Evolutionary conservation across 1,140 invertebrate species (phyloP).

Genomic region (Meloidogyne hapla): DNA sequence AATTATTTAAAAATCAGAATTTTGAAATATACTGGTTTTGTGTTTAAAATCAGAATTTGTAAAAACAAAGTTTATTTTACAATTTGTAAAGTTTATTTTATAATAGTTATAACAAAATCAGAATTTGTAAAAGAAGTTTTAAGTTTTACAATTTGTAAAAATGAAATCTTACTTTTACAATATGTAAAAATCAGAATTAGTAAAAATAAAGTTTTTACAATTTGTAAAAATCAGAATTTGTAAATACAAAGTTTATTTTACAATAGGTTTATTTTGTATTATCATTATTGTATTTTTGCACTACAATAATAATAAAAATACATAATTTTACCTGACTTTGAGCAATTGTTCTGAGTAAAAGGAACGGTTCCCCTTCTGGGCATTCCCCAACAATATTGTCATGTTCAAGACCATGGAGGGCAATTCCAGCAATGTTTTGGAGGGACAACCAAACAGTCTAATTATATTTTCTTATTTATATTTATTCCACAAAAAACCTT

Average conservation of each 20-base stretch:
- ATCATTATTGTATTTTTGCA: not conserved
- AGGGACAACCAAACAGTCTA: slow-evolving; percentile 35
- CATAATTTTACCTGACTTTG: slow-evolving; percentile 30
- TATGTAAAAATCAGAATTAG: too few relatives aligned
- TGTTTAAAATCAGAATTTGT: not conserved
- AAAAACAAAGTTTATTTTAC: not conserved
- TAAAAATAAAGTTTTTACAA: not conserved
- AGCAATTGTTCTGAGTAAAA: slow-evolving; percentile 27
- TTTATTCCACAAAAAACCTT: slow-evolving; percentile 1
- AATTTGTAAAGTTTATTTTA: not conserved
- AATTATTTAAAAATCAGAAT: not conserved
- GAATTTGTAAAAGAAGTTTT: too few relatives aligned
- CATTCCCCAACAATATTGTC: slow-evolving; percentile 33
- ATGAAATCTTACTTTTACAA: too few relatives aligned
- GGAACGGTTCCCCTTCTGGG: slow-evolving; percentile 24
- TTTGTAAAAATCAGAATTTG: not conserved
- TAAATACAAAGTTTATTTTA: not conserved
- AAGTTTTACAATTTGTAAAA: too few relatives aligned
- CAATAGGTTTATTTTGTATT: not conserved
- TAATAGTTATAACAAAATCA: too few relatives aligned
- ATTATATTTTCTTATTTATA: not conserved
- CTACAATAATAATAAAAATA: not conserved
- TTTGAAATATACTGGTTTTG: not conserved
- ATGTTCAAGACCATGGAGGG: slow-evolving; percentile 28
- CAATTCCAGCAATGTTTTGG: slow-evolving; percentile 30